A percentile compares a stretch with the other conserved stretches of the same genome.
Evolutionary conservation across 2,113 vertebrate genomes (phyloP).

Genomic region (Notiomystis cincta): DNA sequence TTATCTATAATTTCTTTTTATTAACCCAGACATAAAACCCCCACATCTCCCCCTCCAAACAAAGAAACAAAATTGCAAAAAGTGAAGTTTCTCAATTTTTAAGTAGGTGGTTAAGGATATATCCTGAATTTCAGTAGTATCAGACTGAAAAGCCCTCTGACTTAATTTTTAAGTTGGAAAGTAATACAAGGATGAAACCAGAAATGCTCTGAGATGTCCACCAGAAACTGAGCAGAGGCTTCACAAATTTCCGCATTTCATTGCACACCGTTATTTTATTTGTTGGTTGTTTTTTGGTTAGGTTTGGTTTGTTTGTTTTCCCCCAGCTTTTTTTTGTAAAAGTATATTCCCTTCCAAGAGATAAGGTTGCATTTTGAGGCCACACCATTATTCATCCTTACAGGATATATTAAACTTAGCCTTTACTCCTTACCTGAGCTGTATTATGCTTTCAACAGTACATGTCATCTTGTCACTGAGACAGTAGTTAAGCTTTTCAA

Average conservation of each 20-base stretch:
- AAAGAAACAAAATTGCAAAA: neutral
- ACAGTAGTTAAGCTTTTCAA: constrained; percentile 28
- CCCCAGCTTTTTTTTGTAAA: neutral
- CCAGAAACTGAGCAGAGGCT: neutral
- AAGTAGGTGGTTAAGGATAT: neutral
- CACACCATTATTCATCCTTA: neutral
- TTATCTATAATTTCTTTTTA: neutral
- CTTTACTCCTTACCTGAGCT: constrained; percentile 5
- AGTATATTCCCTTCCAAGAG: neutral
- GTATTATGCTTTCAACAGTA: constrained; percentile 23
- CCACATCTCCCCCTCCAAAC: neutral
- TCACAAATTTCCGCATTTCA: neutral
- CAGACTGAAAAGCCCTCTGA: neutral
- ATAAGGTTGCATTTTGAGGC: neutral
- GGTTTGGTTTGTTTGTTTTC: neutral
- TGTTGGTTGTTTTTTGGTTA: neutral
- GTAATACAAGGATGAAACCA: neutral
- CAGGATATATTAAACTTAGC: constrained; percentile 7
- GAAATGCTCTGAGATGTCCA: neutral
- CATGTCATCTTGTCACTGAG: constrained; percentile 33
- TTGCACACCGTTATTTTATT: neutral
- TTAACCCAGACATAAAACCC: neutral
- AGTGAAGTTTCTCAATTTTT: neutral
- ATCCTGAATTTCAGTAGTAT: neutral
- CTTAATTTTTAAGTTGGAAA: neutral